Conservation (phyloP, 2,797 vertebrate genomes). For the Sarcophilus harrisii region DNA sequence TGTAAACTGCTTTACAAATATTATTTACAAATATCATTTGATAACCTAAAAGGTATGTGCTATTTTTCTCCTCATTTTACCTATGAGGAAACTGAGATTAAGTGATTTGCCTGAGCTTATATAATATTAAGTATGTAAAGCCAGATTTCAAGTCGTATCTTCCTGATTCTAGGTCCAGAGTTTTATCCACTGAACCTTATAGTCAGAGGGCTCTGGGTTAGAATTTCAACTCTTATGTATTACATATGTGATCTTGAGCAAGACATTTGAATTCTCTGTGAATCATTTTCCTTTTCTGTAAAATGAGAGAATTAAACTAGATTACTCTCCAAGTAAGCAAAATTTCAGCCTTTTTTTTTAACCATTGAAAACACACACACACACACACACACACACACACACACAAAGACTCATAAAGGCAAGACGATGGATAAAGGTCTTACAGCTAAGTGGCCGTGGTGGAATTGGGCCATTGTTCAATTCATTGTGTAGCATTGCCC, state of each 20-base stretch:
- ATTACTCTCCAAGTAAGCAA: not conserved
- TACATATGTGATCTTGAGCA: not conserved
- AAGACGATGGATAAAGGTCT: not conserved
- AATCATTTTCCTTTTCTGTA: not conserved
- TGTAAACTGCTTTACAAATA: not conserved
- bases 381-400: no score
- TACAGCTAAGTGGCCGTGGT: fast-evolving
- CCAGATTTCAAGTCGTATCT: not conserved
- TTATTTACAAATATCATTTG: not conserved
- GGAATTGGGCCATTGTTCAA: not conserved
- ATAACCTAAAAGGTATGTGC: not conserved
- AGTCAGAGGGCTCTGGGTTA: not conserved
- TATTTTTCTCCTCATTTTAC: not conserved
- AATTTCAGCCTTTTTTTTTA: not conserved
- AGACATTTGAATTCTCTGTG: not conserved
- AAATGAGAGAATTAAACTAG: not conserved
- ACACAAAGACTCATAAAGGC: not conserved
- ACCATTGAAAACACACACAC: not conserved
- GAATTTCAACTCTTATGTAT: not conserved
- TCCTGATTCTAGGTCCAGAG: not conserved
- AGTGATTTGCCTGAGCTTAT: not conserved
- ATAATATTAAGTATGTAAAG: not conserved
- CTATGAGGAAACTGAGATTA: not conserved
- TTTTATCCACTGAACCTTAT: not conserved
- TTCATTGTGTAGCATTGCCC: not conserved